These are phyloP conservation scores for Eilema caniola DNA, from an alignment of 2,888 invertebrate species.

Conservation along the genomic window DNA sequence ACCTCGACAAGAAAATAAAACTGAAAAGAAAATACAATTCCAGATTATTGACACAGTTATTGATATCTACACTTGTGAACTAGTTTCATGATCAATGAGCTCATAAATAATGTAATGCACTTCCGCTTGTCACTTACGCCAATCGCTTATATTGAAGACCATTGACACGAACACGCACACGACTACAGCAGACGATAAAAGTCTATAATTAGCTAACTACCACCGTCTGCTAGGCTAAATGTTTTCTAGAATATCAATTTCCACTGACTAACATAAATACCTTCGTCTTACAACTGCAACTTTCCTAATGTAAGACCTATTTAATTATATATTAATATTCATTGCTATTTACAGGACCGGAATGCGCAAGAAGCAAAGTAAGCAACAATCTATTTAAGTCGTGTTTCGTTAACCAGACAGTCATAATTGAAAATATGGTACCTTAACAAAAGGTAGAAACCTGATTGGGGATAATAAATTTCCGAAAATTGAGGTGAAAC, in stretches of 20 bases:
- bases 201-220: not conserved
- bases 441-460: too few species aligned
- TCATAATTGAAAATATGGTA: too few species aligned
- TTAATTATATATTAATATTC: not conserved
- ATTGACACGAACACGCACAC: not conserved
- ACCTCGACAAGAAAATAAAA: too few species aligned
- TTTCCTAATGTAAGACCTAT: not conserved
- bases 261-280: not conserved
- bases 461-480: too few species aligned
- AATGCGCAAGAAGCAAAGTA: not conserved
- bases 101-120: not conserved
- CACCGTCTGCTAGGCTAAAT: not conserved
- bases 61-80: too few species aligned
- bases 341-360: not conserved
- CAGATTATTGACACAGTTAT: too few species aligned
- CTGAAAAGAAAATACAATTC: too few species aligned
- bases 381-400: too few species aligned
- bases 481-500: too few species aligned
- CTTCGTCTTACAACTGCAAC: not conserved
- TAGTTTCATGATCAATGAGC: too few species aligned
- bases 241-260: not conserved
- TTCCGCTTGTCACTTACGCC: not conserved
- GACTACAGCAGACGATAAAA: not conserved
- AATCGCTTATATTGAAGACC: not conserved
- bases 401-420: too few species aligned